Evolutionary conservation across 2,113 vertebrate genomes (phyloP).

Genomic region (Steatornis caripensis): DNA sequence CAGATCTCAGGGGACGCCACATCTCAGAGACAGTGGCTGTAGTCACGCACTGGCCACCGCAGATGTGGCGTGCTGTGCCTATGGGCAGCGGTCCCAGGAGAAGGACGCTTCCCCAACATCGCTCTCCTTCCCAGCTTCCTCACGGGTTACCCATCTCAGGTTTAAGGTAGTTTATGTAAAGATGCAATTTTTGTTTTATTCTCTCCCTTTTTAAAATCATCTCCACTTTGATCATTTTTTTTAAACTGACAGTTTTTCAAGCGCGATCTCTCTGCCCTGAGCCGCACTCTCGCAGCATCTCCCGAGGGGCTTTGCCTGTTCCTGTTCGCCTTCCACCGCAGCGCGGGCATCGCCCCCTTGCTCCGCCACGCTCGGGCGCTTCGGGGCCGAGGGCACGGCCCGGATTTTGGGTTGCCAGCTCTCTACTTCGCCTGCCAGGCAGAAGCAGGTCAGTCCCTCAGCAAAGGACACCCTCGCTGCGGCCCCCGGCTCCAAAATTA

Average conservation of each 20-base stretch:
- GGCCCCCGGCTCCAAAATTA: not conserved
- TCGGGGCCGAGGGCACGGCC: not conserved
- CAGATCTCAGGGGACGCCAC: not conserved
- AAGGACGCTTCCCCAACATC: not conserved
- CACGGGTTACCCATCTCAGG: rapidly evolving
- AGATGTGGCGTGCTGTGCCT: rapidly evolving
- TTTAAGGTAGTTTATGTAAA: not conserved
- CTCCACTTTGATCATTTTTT: not conserved
- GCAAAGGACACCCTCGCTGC: not conserved
- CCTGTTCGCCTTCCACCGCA: not conserved
- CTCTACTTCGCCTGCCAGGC: not conserved
- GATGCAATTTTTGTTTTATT: not conserved
- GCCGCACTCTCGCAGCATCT: rapidly evolving
- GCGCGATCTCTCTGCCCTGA: not conserved
- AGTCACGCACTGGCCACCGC: rapidly evolving
- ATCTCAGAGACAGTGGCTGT: not conserved
- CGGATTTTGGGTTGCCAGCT: not conserved
- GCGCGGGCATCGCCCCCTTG: rapidly evolving
- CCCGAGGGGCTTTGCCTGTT: not conserved
- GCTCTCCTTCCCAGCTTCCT: not conserved
- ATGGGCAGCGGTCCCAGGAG: not conserved
- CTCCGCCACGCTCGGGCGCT: not conserved
- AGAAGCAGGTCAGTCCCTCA: not conserved
- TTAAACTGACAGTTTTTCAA: not conserved
- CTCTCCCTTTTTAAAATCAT: not conserved